Conservation (phyloP, 2,888 invertebrate genomes). For the Dicycla oo region DNA sequence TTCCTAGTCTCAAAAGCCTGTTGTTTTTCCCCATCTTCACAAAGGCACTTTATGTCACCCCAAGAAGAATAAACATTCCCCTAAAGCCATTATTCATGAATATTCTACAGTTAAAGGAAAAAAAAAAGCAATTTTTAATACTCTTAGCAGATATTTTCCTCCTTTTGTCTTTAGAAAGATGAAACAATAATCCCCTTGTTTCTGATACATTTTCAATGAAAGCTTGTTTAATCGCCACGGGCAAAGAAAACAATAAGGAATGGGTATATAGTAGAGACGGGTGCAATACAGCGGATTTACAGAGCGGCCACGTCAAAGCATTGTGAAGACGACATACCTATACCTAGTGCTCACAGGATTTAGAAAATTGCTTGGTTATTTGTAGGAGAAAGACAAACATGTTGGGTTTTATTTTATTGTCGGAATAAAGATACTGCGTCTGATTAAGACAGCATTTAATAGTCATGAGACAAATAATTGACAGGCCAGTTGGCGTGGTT, state of each 20-base stretch:
- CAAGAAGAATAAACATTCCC: slow-evolving; percentile 41
- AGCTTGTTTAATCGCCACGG: slow-evolving; percentile 41
- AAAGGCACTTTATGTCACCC: slow-evolving; percentile 49
- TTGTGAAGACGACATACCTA: slow-evolving; percentile 23
- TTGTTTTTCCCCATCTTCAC: slow-evolving; percentile 22
- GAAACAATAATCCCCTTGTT: slow-evolving; percentile 50
- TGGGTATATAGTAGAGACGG: slow-evolving; percentile 18
- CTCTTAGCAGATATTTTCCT: slow-evolving; percentile 28
- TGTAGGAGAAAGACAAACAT: neutral
- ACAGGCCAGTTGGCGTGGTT: too few species aligned
- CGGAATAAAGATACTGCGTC: too few species aligned
- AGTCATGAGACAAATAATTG: neutral
- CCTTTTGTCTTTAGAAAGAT: slow-evolving; percentile 50
- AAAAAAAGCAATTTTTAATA: slow-evolving; percentile 45
- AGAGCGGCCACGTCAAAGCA: slow-evolving; percentile 31
- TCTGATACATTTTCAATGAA: slow-evolving; percentile 49
- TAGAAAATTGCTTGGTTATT: slow-evolving; percentile 24
- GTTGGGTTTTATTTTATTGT: neutral
- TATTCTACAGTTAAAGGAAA: slow-evolving; percentile 47
- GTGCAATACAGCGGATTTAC: slow-evolving; percentile 38
- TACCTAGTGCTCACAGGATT: slow-evolving; percentile 24
- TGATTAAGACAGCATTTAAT: neutral
- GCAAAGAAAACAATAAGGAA: slow-evolving; percentile 38
- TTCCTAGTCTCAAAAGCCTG: slow-evolving; percentile 10
- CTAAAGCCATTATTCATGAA: slow-evolving; percentile 47